Conservation (phyloP, 2,888 invertebrate genomes). For the Cryptus viduatorius region DNA sequence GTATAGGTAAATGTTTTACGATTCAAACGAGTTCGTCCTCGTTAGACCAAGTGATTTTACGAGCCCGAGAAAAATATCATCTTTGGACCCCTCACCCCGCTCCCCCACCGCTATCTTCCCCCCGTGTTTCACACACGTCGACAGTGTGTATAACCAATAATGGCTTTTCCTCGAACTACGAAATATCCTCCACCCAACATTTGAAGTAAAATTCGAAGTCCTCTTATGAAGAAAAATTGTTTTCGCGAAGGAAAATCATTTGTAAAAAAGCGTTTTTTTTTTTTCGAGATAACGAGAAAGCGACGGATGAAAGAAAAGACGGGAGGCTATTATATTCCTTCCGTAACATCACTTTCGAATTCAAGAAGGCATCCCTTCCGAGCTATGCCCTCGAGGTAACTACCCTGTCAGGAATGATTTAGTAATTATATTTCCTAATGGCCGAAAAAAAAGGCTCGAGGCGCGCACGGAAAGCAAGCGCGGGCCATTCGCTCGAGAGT, state of each 20-base stretch:
- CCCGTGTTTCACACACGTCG: slow-evolving; percentile 2
- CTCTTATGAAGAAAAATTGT: background rate
- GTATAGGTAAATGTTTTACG: slow-evolving; percentile 61
- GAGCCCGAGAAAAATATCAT: slow-evolving; percentile 54
- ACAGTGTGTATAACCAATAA: slow-evolving; percentile 30
- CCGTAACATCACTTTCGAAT: background rate
- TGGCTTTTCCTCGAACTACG: slow-evolving; percentile 45
- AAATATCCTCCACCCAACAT: slow-evolving; percentile 1
- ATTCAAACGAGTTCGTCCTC: slow-evolving; percentile 57
- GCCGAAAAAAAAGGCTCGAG: slow-evolving; percentile 22
- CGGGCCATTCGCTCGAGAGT: slow-evolving; percentile 9
- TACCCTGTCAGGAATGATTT: slow-evolving; percentile 15
- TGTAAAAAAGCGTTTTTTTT: background rate
- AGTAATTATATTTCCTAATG: slow-evolving; percentile 41
- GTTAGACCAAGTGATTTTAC: slow-evolving; percentile 62
- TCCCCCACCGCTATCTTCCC: no score
- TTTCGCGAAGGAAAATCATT: slow-evolving; percentile 22
- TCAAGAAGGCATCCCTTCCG: slow-evolving; percentile 5
- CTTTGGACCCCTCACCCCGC: background rate
- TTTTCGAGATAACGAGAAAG: slow-evolving; percentile 2
- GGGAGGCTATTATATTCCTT: background rate
- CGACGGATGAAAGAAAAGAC: background rate
- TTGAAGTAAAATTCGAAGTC: background rate
- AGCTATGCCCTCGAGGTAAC: background rate
- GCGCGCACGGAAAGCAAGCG: slow-evolving; percentile 9